Evolutionary conservation across 2,113 vertebrate genomes (phyloP), one percentile per base, ranked within the genome.

Genomic region (Andinoacara biseriatus): DNA sequence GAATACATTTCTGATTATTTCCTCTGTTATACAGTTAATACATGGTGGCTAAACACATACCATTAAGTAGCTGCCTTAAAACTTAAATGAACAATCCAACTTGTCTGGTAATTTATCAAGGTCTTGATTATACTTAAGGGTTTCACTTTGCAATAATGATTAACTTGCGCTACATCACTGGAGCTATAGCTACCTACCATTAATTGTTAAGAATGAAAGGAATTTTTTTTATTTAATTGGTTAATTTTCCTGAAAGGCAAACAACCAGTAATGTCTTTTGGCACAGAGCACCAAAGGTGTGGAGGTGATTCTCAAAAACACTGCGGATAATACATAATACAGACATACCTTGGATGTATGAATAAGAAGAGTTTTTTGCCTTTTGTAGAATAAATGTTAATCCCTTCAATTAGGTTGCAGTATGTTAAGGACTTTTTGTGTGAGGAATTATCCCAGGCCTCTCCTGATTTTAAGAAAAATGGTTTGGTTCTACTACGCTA

Each of bases 91-190:
- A 33, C 11, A 11, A 58, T 49, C 33, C 10, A 17, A 59, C 61
- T 59, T 22, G 83, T 24, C 29, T 31, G 20, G 11, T 56, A 40
- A 57, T 79, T 22, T 74, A 72, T 59, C n/a, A 11, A 2, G 26
- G 65, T 58, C 60, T 76, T 43, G 59, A 69, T 83, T 46, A 58
- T 74, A 18, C 40, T 31, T 40, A 58, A 60, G 61, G 33, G 10
- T 38, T 52, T 81, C 6, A 18, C 72, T 63, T 75, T 56, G n/a
- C 61, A 33, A 60, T 76, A 79, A 85, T 83, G 58, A 77, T 74
- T 43, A 20, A 49, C 62, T 58, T 60, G 1, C 75, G 76, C 17
- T 33, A 56, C 86, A 22, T 62, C 7, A 7, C 20, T 57, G 49
- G 46, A 60, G 58, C 65, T 20, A 74, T 5, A 77, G 40, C 14